Evolutionary conservation across 2,888 invertebrate genomes (phyloP).

Genomic region (Therioaphis trifolii): DNA sequence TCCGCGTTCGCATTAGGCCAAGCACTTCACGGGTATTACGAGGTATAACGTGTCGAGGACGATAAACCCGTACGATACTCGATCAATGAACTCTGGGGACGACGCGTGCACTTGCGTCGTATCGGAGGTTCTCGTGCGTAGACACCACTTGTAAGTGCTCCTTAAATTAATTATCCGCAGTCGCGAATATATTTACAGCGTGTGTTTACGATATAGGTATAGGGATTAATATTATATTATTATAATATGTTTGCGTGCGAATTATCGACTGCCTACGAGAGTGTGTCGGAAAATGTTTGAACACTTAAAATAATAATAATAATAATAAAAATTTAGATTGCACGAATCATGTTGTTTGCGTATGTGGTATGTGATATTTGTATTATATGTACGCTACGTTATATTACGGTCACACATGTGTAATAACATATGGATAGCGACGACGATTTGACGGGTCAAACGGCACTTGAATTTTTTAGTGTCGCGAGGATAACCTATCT

Average conservation of each 20-base stretch:
- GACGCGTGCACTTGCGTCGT: neutral
- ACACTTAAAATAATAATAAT: neutral
- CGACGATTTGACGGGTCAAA: slow-evolving; percentile 2
- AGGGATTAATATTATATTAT: no score
- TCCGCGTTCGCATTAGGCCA: no score
- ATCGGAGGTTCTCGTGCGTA: no score
- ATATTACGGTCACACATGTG: neutral
- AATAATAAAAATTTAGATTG: slow-evolving; percentile 18
- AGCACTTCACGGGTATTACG: no score
- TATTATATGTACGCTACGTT: neutral
- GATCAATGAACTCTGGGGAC: slow-evolving; percentile 38
- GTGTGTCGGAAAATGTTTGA: no score
- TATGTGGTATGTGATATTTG: neutral
- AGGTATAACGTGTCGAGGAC: no score
- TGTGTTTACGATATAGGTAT: no score
- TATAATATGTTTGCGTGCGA: no score
- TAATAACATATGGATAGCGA: neutral
- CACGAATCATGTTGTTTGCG: neutral
- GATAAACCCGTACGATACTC: neutral
- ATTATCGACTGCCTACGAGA: no score
- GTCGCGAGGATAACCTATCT: slow-evolving; percentile 1
- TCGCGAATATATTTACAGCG: no score
- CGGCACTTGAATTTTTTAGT: slow-evolving; percentile 16
- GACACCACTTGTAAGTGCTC: no score
- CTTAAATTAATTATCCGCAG: no score